phyloP scores from a whole-genome alignment of 2,888 invertebrate species.

The Drosophila kuntzei region DNA sequence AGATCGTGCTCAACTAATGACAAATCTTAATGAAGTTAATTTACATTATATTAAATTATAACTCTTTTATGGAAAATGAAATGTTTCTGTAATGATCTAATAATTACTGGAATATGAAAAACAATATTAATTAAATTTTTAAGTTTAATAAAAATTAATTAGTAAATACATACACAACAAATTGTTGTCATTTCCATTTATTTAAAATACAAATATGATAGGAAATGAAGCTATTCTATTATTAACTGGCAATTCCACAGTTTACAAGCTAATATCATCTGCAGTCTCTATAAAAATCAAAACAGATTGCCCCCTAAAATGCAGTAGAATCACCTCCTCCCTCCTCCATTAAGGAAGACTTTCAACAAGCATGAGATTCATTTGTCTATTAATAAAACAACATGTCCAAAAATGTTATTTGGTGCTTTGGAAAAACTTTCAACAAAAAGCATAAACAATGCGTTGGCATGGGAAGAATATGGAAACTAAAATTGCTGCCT shows the following conservation, averaged over 20 bases:
- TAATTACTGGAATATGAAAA: not conserved
- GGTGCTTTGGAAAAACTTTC: constrained; percentile 65
- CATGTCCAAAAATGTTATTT: constrained; percentile 42
- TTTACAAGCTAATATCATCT: not conserved
- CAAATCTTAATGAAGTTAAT: constrained; percentile 7
- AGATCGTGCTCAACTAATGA: constrained; percentile 57
- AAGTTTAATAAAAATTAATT: not conserved
- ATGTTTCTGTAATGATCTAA: not conserved
- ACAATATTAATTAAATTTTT: not conserved
- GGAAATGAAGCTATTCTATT: constrained; percentile 1
- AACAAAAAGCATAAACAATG: constrained; percentile 71
- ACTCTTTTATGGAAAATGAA: constrained; percentile 4
- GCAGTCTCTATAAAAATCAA: constrained; percentile 7
- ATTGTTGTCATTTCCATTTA: not conserved
- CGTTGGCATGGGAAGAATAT: constrained; percentile 48
- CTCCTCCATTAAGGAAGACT: constrained; percentile 1
- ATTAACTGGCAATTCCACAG: not conserved
- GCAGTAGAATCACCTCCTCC: constrained; percentile 17
- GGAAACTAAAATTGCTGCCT: constrained; percentile 52
- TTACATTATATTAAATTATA: not conserved
- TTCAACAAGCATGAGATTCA: constrained; percentile 28
- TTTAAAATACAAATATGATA: not conserved
- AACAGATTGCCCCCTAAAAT: constrained; percentile 30
- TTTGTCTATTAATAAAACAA: constrained; percentile 67
- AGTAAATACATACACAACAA: no score